Base-by-base conservation (phyloP, 2,113 vertebrate species). In the Castor canadensis region DNA sequence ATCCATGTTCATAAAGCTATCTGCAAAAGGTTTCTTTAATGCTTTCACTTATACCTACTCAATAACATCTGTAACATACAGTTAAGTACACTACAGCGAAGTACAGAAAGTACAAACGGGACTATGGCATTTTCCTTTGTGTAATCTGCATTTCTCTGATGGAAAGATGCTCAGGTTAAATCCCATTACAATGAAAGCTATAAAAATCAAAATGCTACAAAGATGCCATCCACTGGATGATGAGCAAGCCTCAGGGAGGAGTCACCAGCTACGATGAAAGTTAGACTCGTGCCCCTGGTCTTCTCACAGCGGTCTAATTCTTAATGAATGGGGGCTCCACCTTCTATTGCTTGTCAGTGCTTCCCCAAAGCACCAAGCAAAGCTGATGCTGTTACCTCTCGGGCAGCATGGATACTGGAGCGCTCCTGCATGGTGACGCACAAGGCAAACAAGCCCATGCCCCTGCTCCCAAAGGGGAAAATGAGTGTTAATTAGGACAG, bases 111-210 rank as follows among this genome's bases (percentile, higher is more conserved):
- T 76, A 95, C 92, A 94, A 93, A 86, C 66, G 83, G 64, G 49
- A 52, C 15, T 5, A 26, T 13, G 62, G 35, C 24, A 20, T 13
- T 92, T 94, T 81, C 83, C 69, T 38, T 76, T 56, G 75, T n/a
- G 35, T 64, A 32, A 87, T 69, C 72, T 95, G 77, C 9, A 30
- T 69, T 91, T 87, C 83, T 96, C 81, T 89, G 93, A 92, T 88
- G 76, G 76, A 94, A 85, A 89, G 38, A 54, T 75, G 64, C 40
- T 83, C 87, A 97, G 92, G 97, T 96, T 89, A 98, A 97, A 98
- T 97, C 97, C 97, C 95, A 90, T 92, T 96, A 98, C 81, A 60
- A 45, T 86, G 60, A 92, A 87, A 88, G 72, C 22, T 66, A 47
- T 9, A 73, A 76, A 79, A 88, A 62, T 52, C 26, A 77, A 92